Evolutionary conservation across 2,888 invertebrate genomes (phyloP), one percentile per base, ranked within the genome.

Genomic region (Chromoteleia sp.): DNA sequence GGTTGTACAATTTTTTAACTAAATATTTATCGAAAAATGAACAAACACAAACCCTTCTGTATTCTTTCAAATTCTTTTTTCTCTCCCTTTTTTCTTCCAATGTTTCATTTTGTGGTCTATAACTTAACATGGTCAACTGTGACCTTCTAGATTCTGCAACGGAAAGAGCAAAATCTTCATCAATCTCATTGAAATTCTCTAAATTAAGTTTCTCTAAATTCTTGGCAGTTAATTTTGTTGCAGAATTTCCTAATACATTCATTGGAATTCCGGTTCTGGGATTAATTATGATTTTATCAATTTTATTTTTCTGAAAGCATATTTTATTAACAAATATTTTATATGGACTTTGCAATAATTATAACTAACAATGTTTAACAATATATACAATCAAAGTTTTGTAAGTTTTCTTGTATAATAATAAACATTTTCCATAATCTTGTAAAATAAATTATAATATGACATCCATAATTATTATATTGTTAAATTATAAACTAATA

Each of bases 51-150:
- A 73, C 92, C 83, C 92, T 94, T 86, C 96, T 94, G 87, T 96
- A 96, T 84, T 96, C 96, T 89, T 95, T 97, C 0, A 98, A 92
- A 2, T 95, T 93, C 41, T 94, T 94, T 90, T 98, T 98, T 1
- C 98, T 93, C 86, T 95, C 94, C 84, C 93, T 94, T 86, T 95
- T 95, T 84, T 98, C 96, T 86, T 97, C 96, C 0, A 94, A 90
- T 0, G 94, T 94, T 93, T 98, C 98, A 82, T 95, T 94, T 92
- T 96, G 96, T 0, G 95, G 95, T 76, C 96, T 91, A 52, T 94
- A 90, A 7, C 96, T 96, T 4, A 96, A 92, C 0, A 94, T 93
- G 58, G 95, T 96, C 4, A 96, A 91, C 0, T 94, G 94, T 0
- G 96, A 96, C 58, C 94, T 92, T 10, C 96, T 92, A 0, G 95